Evolutionary conservation across 1,140 invertebrate genomes (phyloP), one percentile per base, ranked within the genome.

Genomic region (Probaryconus sp.): DNA sequence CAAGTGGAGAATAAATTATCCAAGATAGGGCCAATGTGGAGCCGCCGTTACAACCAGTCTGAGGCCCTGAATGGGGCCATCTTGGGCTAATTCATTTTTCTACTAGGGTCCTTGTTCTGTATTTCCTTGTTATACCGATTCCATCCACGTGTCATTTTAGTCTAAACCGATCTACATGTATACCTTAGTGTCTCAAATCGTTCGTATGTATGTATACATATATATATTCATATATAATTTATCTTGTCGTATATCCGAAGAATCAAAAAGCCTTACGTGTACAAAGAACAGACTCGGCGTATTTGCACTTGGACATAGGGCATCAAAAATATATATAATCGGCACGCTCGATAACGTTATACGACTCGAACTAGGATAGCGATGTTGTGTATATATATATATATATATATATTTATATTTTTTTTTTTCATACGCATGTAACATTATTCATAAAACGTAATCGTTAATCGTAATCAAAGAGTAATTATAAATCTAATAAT

Each of bases 261-360:
- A 70, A 58, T 58, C 58, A 75, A 75, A 75, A 75, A 69, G 60
- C 53, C 55, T 65, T 75, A 65, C 38, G 31, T 48, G 58, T 70
- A 55, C 42, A 71, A 63, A 71, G 50, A 67, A 58, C 67, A 63
- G 55, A 71, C 61, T 67, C 48, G 47, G 60, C 33, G 18, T 71
- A 63, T 76, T 70, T 65, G 67, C 73, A 71, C 55, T 76, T 67
- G 67, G 71, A 68, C 63, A 50, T 63, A 51, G 71, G 48, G 73
- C 63, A 64, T 76, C 74, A 71, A 76, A 76, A 76, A 76, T 76
- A 71, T 72, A 68, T 72, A 69, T 28, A 71, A 75, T 78, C 67
- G 67, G 71, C 65, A 70, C 60, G 67, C 61, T 75, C 71, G 67
- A 75, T 71, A 78, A 69, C 71, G 67, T 78, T 71, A 72, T 69